Evolutionary conservation across 2,797 vertebrate genomes (phyloP), one percentile per base, ranked within the genome.

Genomic region (Cynodonichthys magdalenae): DNA sequence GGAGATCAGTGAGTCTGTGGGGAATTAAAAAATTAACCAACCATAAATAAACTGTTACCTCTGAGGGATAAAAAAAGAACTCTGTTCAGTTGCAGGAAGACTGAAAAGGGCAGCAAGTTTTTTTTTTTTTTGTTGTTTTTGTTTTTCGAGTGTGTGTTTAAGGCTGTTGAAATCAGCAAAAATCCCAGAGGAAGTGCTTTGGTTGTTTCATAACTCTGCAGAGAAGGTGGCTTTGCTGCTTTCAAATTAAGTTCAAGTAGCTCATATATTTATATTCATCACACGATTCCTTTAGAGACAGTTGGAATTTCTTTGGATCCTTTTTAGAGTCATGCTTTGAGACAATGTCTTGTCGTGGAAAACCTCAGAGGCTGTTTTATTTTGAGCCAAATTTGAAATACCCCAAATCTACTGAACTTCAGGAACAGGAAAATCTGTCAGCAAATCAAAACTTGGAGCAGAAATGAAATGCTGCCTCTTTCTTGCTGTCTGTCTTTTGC

Each of bases 1-100:
- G 74, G 65, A 77, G 61, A 78, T 76, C 69, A 71, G 55, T 6
- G 48, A 73, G 20, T 80, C 79, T 41, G 27, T 0, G 27, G 60
- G 57, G 79, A 83, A 71, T 80, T 53, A 62, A 78, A n/a, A 71
- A 75, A 77, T 75, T 48, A 72, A 74, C 56, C 69, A 67, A 60
- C 57, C 55, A 62, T 60, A 74, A 75, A 75, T 34, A 58, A 76
- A 76, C 15, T 3, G 3, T 12, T 64, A 61, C 71, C 56, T 65
- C 50, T 0, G 51, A 74, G 69, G 59, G 24, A 24, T 24, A 24
- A 24, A 24, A 53, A 20, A 49, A 54, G 39, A 58, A 36, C 44
- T 29, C 20, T 18, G 1, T 31, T 52, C 1, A 20, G 10, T 20
- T 39, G 31, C 41, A 53, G 17, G 1, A 42, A 20, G 17, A 44